Evolutionary conservation across 2,888 invertebrate species (phyloP).

Genomic region (Pilophorus perplexus): DNA sequence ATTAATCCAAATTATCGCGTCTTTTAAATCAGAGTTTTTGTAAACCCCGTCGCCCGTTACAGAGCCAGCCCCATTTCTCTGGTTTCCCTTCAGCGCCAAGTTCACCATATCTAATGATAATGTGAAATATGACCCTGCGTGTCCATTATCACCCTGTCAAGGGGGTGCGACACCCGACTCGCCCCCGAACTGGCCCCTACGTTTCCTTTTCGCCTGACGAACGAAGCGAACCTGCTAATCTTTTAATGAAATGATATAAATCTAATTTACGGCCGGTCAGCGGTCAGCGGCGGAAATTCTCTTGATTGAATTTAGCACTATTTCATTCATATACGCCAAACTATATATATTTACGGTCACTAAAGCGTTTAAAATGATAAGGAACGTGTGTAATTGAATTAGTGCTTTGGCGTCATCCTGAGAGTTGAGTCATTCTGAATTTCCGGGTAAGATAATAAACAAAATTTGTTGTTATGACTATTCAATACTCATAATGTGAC

Average conservation of each 20-base stretch:
- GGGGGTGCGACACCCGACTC: not conserved
- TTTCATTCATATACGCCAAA: conserved; percentile 12
- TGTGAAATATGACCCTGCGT: conserved; percentile 37
- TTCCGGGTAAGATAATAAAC: no score
- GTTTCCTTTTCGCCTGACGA: not conserved
- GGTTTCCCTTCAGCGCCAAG: not conserved
- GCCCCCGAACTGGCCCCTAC: not conserved
- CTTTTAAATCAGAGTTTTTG: conserved; percentile 9
- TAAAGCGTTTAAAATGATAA: no score
- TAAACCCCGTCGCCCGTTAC: not conserved
- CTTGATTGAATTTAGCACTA: conserved; percentile 28
- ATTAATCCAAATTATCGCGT: conserved; percentile 17
- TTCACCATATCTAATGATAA: conserved; percentile 33
- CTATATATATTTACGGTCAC: no score
- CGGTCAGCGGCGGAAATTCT: conserved; percentile 20
- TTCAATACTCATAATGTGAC: no score
- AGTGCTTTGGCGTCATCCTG: no score
- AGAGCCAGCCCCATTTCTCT: not conserved
- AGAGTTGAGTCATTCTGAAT: no score
- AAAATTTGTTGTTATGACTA: no score
- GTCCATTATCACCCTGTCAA: conserved; percentile 34
- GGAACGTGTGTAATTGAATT: no score
- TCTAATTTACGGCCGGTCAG: conserved; percentile 32
- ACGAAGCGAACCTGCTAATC: conserved; percentile 37
- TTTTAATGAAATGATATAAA: conserved; percentile 39